Conservation (phyloP, 2,888 invertebrate species). For the Willowsia nigromaculata region DNA sequence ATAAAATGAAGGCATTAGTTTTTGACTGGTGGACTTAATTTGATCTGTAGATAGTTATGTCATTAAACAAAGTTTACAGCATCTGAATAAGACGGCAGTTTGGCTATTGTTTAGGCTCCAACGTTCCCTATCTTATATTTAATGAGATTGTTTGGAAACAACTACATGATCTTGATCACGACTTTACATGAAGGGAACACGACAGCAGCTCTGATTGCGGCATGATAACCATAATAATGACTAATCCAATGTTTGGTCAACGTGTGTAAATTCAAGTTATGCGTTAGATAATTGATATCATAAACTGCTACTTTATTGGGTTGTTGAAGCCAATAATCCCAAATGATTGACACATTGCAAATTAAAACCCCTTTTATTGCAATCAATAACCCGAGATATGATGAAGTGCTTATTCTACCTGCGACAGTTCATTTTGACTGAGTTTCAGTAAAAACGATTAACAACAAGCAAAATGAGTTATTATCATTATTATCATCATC, state of each 20-base stretch:
- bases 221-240: neutral
- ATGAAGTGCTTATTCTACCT: neutral
- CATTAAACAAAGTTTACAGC: neutral
- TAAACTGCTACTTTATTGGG: constrained; percentile 20
- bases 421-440: neutral
- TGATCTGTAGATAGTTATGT: neutral
- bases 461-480: neutral
- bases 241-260: constrained; percentile 14
- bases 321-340: constrained; percentile 46
- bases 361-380: constrained; percentile 44
- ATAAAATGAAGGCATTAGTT: neutral
- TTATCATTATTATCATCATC: neutral
- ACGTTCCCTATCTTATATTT: neutral
- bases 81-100: neutral
- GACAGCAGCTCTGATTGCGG: constrained; percentile 19
- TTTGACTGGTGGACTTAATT: neutral
- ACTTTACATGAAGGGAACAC: neutral
- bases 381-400: constrained; percentile 25
- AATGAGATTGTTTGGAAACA: neutral
- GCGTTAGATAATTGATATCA: constrained; percentile 9
- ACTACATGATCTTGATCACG: neutral
- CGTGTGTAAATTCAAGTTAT: neutral
- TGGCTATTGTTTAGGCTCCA: too few relatives aligned
- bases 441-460: neutral
- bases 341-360: constrained; percentile 63